Evolutionary conservation across 2,113 vertebrate species (phyloP), one percentile per base, ranked within the genome.

Genomic region (Ranitomeya variabilis): DNA sequence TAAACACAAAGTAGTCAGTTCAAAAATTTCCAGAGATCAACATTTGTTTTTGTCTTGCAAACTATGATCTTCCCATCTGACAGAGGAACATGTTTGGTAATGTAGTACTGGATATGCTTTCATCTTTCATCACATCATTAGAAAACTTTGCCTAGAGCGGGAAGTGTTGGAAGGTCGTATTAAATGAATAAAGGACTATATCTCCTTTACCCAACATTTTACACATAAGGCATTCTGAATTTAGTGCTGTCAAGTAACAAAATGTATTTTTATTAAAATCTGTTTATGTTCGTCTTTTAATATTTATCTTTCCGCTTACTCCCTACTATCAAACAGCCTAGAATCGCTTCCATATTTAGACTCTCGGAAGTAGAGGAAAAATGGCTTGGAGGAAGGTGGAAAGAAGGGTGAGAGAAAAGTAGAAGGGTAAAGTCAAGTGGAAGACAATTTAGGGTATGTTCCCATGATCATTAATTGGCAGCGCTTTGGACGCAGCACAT

Each of bases 21-120:
- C 26, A 83, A 18, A 67, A 18, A 84, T 84, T 84, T 69, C 51
- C 19, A 16, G 18, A 31, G 84, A 86, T 86, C 84, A 86, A 86
- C 55, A 60, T 86, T 76, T 86, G 77, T 86, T 86, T 45, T 86
- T 86, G 77, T 14, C 55, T 19, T 51, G 31, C 52, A 82, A 73
- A 52, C 79, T 74, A 81, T 74, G 51, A 60, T 60, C 69, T 74
- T 82, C 26, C 9, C 26, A 14, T 81, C 19, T 87, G 67, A 81
- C 86, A 73, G 79, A 45, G 66, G 79, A 87, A 82, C 79, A 87
- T 87, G 79, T 87, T 82, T 80, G 55, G 80, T 73, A 73, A 87
- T 87, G 86, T 81, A 74, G 21, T 87, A 82, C 79, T 82, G 66
- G 67, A 82, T 82, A 45, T 74, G 79, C 86, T 87, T 87, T 87